Evolutionary conservation across 2,797 vertebrate genomes (phyloP).

Genomic region (Etheostoma nigrum): DNA sequence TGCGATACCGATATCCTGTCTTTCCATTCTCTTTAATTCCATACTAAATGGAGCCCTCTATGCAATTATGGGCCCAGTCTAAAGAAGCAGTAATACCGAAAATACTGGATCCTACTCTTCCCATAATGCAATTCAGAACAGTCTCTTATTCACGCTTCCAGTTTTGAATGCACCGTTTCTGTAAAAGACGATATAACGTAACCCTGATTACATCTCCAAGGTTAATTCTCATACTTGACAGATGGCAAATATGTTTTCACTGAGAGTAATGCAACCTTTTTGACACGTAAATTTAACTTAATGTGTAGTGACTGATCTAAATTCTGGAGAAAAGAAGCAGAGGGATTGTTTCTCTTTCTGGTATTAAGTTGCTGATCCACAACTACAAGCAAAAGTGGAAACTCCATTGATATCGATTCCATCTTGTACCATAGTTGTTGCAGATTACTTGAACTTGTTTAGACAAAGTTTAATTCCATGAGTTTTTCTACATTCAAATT

Average conservation of each 20-base stretch:
- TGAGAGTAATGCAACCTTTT: not conserved
- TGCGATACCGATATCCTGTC: not conserved
- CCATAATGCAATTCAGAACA: constrained; percentile 9
- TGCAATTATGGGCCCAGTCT: constrained; percentile 55
- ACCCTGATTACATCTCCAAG: not conserved
- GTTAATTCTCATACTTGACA: not conserved
- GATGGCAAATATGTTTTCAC: not conserved
- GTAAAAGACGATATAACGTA: not conserved
- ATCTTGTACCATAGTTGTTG: not conserved
- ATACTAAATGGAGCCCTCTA: constrained; percentile 52
- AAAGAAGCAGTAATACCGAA: constrained; percentile 22
- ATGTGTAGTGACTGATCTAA: constrained; percentile 11
- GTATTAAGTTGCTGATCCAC: constrained; percentile 1
- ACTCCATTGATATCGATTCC: constrained; percentile 1
- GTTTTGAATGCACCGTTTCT: not conserved
- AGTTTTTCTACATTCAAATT: not conserved
- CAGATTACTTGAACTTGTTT: not conserved
- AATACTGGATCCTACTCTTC: not conserved
- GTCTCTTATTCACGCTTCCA: not conserved
- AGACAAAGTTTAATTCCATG: not conserved
- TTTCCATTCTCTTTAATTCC: constrained; percentile 27
- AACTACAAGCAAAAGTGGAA: constrained; percentile 9
- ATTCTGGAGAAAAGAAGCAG: constrained; percentile 4
- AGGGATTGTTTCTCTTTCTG: not conserved
- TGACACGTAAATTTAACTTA: not conserved